phyloP scores from a whole-genome alignment of 2,888 invertebrate genomes.

The Coleophora flavipennella region DNA sequence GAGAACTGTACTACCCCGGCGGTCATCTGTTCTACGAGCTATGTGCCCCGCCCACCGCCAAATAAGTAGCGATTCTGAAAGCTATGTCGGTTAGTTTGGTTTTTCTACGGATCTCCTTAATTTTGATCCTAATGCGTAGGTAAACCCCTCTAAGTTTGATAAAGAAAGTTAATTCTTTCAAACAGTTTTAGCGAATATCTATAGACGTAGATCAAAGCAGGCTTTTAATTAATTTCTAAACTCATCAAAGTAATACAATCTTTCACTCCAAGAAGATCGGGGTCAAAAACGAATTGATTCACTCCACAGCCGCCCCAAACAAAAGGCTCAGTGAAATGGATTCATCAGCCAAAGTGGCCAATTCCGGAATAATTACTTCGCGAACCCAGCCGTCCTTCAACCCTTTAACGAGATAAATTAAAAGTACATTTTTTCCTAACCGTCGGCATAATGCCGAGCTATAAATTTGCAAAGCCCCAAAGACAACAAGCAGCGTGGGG shows the following conservation, averaged over 20 bases:
- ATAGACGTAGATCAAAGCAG: conserved; percentile 12
- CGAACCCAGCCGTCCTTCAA: conserved; percentile 68
- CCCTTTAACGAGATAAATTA: conserved; percentile 74
- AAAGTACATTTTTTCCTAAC: conserved; percentile 73
- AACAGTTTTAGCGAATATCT: no score
- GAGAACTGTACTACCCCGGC: no score
- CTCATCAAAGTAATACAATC: conserved; percentile 55
- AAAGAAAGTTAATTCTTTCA: no score
- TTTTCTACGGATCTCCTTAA: no score
- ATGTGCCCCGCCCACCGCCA: no score
- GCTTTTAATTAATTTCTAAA: conserved; percentile 24
- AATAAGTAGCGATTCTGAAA: no score
- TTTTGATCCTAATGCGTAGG: no score
- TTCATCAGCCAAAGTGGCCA: conserved; percentile 72
- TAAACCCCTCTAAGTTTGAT: no score
- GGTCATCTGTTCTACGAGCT: no score
- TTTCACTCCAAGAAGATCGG: conserved; percentile 54
- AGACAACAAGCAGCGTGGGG: conserved; percentile 62
- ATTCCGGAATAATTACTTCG: conserved; percentile 71
- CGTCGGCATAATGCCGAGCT: conserved; percentile 58
- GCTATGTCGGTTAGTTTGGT: no score
- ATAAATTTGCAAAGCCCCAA: conserved; percentile 71
- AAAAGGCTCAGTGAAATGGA: conserved; percentile 58
- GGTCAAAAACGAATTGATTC: conserved; percentile 62
- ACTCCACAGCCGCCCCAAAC: conserved; percentile 50